A percentile compares a stretch with the other conserved stretches of the same genome.
Conservation (phyloP, 64 coral and sea anemone genomes). For the Dendronephthya gigantea region DNA sequence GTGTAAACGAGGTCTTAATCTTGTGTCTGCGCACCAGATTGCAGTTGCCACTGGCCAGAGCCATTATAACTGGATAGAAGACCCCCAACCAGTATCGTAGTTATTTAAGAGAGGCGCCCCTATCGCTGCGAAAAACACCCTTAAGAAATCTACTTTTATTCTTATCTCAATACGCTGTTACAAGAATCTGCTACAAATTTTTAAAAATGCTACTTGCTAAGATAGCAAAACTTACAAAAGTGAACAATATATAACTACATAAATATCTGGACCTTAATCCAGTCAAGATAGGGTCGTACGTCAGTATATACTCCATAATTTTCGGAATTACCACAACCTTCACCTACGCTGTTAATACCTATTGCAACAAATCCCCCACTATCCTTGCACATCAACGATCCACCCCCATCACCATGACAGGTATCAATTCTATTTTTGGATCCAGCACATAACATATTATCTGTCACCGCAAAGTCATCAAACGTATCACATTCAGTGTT, state of each 20-base stretch:
- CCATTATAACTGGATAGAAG: no score
- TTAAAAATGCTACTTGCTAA: no score
- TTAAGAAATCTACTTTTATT: no score
- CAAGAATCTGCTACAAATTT: no score
- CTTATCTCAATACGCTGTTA: no score
- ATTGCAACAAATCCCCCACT: not conserved
- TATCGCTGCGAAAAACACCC: no score
- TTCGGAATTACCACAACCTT: not conserved
- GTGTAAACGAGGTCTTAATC: no score
- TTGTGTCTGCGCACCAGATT: no score
- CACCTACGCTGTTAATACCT: not conserved
- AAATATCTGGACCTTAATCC: not conserved
- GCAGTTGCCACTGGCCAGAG: no score
- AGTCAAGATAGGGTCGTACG: constrained; percentile 2
- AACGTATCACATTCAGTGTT: constrained; percentile 36
- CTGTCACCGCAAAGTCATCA: constrained; percentile 31
- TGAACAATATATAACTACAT: not conserved
- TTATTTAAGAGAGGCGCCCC: no score
- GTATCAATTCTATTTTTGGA: constrained; percentile 20
- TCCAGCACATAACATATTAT: constrained; percentile 61
- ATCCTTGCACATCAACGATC: constrained; percentile 55
- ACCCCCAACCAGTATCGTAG: no score
- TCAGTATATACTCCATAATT: constrained; percentile 9
- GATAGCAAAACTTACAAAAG: no score
- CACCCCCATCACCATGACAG: constrained; percentile 61